Base-by-base conservation (phyloP, 2,888 invertebrate genomes). In the Phyto melanocephala region DNA sequence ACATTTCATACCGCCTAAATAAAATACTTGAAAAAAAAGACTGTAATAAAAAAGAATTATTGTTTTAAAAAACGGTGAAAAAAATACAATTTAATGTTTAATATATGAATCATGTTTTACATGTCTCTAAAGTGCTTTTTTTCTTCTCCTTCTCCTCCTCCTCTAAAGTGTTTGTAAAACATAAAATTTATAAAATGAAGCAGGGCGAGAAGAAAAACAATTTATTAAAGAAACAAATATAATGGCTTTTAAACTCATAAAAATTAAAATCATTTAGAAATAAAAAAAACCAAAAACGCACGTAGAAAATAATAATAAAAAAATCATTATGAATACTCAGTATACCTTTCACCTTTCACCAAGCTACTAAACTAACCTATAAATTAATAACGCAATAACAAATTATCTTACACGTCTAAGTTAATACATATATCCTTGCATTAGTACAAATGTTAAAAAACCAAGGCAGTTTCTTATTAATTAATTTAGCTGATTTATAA, bases 221-320 rank as follows among this genome's bases (percentile, higher is more conserved):
- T 60, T 71, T 37, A 71, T 60, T 35, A 47, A 58, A 47, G 10
- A 15, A 71, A 60, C 24, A 60, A 60, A 58, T 71, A 47, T 37
- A 24, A 60, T 60, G 58, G 37, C 47, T 20, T 24, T 71, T 45
- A 52, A 24, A 11, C 40, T 54, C 68, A 68, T 68, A 54, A 68
- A 68, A 68, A 40, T 68, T 15, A 28, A 54, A n/a, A 54, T 54
- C 52, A 68, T 15, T 17, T 37, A 40, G 54, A 15, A 24, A 52
- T 68, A 37, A 1, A 62, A 8, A 42, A 35, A 58, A 58, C 24
- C 5, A 54, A 42, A 37, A 10, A 33, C 17, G 17, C 10, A 56
- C 15, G n/a, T n/a, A n/a, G n/a, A n/a, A n/a, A n/a, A n/a, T n/a
- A n/a, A n/a, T n/a, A n/a, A n/a, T n/a, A n/a, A n/a, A n/a, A n/a